Evolutionary conservation across 2,797 vertebrate species (phyloP).

Genomic region (Balearica regulorum): DNA sequence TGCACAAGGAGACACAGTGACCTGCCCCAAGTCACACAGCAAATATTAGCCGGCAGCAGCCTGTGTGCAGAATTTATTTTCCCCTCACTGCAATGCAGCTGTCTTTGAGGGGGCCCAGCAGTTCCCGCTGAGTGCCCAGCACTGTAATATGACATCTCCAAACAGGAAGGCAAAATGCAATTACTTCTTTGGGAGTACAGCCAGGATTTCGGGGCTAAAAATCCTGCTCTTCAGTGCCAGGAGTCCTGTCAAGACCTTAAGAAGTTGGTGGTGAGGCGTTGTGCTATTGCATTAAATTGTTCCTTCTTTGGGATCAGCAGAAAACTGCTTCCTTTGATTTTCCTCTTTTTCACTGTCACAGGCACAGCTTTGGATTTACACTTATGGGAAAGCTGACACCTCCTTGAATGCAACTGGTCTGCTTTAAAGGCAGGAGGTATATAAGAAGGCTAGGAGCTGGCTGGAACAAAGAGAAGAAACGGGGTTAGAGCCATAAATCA

Average conservation of each 20-base stretch:
- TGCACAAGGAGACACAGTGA: background rate
- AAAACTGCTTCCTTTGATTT: slow-evolving; percentile 28
- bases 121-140: background rate
- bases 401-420: background rate
- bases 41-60: background rate
- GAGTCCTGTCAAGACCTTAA: background rate
- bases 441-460: background rate
- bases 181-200: background rate
- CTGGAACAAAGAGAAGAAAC: slow-evolving; percentile 9
- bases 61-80: background rate
- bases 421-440: background rate
- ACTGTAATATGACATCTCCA: background rate
- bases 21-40: background rate
- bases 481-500: slow-evolving; percentile 49
- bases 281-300: background rate
- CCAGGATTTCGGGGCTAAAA: background rate
- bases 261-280: background rate
- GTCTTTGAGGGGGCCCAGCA: background rate
- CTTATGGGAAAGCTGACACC: background rate
- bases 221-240: background rate
- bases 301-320: background rate
- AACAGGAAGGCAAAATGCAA: slow-evolving; percentile 6
- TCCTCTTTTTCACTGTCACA: slow-evolving; percentile 3
- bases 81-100: background rate
- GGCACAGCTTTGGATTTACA: background rate